phyloP scores from a whole-genome alignment of 2,888 invertebrate species.

The Drosophila percnosoma region DNA sequence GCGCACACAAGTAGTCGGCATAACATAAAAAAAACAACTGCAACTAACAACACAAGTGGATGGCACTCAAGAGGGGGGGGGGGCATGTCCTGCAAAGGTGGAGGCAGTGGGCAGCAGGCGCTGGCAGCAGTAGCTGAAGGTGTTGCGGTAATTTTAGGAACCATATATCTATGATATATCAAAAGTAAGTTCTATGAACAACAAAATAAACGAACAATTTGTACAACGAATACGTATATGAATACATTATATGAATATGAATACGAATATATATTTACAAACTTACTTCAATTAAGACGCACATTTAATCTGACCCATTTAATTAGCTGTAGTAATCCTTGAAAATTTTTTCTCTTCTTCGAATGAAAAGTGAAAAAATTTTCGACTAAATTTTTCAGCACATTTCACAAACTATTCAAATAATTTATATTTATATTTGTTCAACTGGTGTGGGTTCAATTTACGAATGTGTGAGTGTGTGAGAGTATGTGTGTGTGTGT shows the following conservation, averaged over 20 bases:
- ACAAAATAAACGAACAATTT: constrained; percentile 71
- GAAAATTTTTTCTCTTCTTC: constrained; percentile 76
- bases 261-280: constrained; percentile 2
- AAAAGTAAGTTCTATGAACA: constrained; percentile 98
- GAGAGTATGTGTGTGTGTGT: constrained; percentile 26
- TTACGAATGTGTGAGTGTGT: constrained; percentile 26
- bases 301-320: constrained; percentile 17
- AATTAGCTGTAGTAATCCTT: constrained; percentile 56
- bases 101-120: constrained; percentile 11
- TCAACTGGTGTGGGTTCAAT: constrained; percentile 58
- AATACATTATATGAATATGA: constrained; percentile 15
- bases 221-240: constrained; percentile 47
- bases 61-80: neutral
- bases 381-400: constrained; percentile 54
- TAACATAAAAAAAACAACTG: constrained; percentile 4
- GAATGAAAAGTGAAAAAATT: constrained; percentile 69
- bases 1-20: neutral
- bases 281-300: constrained; percentile 5
- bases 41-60: neutral
- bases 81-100: neutral
- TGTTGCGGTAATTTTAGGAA: constrained; percentile 92
- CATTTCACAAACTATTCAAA: constrained; percentile 11
- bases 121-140: constrained; percentile 64
- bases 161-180: constrained; percentile 99
- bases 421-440: constrained; percentile 32